Evolutionary conservation across 2,113 vertebrate species (phyloP).

Genomic region (Mastomys coucha): DNA sequence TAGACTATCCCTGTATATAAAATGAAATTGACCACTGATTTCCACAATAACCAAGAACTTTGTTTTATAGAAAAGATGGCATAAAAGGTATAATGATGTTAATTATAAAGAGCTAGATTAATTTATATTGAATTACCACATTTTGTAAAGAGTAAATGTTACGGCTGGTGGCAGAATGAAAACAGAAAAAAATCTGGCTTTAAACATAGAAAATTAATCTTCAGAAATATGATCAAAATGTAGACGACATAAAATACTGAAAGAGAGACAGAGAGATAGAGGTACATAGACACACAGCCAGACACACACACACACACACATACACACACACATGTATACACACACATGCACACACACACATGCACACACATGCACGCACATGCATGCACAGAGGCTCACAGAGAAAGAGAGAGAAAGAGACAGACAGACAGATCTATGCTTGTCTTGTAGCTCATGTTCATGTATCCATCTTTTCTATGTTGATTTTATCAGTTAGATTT

Average conservation of each 20-base stretch:
- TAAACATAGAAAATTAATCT: neutral
- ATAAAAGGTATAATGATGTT: neutral
- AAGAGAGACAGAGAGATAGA: neutral
- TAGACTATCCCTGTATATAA: neutral
- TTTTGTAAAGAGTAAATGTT: neutral
- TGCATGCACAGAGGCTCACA: too few relatives aligned
- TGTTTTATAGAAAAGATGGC: neutral
- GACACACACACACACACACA: too few relatives aligned
- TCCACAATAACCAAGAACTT: neutral
- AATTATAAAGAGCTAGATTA: neutral
- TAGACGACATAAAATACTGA: neutral
- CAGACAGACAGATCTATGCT: neutral
- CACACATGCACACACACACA: too few relatives aligned
- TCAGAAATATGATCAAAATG: neutral
- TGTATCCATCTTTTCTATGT: neutral
- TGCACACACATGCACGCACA: too few relatives aligned
- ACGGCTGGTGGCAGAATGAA: neutral
- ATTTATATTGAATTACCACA: neutral
- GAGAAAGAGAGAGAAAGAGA: neutral
- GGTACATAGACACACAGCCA: too few relatives aligned
- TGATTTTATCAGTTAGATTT: neutral
- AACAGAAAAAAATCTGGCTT: neutral
- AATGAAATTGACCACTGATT: neutral
- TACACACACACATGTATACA: too few relatives aligned
- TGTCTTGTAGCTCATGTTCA: neutral